A percentile compares a stretch with the other conserved stretches of the same genome.
These are phyloP conservation scores for Andrena flavipes DNA, from an alignment of 2,888 invertebrate genomes.

Conservation along the genomic window DNA sequence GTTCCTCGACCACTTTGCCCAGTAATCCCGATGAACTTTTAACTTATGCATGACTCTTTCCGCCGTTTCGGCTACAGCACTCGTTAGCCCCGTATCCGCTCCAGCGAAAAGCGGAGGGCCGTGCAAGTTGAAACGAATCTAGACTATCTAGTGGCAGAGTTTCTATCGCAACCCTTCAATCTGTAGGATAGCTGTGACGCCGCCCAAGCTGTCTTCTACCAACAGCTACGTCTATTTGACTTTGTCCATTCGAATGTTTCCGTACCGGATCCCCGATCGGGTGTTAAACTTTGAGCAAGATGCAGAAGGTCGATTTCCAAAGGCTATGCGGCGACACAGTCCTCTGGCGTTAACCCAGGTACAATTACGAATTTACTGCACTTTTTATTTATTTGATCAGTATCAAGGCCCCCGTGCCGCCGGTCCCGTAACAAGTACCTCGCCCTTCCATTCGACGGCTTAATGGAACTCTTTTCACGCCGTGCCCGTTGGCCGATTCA, in stretches of 20 bases:
- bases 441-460: conserved; percentile 11
- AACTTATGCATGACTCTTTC: conserved; percentile 36
- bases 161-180: too few relatives aligned
- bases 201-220: neutral
- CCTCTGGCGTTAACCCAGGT: neutral
- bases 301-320: conserved; percentile 3
- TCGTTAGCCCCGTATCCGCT: neutral
- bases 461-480: conserved; percentile 60
- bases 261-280: neutral
- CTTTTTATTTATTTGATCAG: neutral
- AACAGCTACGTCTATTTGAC: too few relatives aligned
- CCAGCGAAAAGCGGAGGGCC: neutral
- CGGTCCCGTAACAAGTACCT: conserved; percentile 1
- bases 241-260: neutral
- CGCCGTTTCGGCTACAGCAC: neutral
- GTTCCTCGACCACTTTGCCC: conserved; percentile 2
- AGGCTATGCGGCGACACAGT: neutral
- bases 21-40: conserved; percentile 35
- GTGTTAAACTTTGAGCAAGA: neutral
- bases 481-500: conserved; percentile 28
- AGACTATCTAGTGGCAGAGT: too few relatives aligned
- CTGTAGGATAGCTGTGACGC: neutral
- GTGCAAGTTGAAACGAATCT: too few relatives aligned
- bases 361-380: conserved; percentile 2
- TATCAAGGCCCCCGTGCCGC: neutral